Conservation (phyloP, 2,888 invertebrate species). For the Spicauda simplicius region DNA sequence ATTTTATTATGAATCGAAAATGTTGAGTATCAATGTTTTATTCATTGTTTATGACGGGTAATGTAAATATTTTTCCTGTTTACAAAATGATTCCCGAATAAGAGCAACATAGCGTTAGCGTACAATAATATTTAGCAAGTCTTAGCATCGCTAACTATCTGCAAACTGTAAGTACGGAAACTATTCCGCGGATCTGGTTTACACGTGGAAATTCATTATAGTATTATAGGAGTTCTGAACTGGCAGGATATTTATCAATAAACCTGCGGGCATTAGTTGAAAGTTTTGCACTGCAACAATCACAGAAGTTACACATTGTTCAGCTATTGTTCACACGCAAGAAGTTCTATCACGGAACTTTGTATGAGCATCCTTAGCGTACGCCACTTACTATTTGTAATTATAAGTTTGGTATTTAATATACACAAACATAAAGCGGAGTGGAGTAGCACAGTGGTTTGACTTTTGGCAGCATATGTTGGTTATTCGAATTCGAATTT, state of each 20-base stretch:
- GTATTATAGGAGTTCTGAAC: constrained; percentile 45
- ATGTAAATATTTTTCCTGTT: constrained; percentile 26
- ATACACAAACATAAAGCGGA: too few species aligned
- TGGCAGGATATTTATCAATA: constrained; percentile 55
- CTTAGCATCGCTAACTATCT: too few species aligned
- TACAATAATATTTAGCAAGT: too few species aligned
- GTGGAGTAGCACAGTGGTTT: too few species aligned
- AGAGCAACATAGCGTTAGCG: too few species aligned
- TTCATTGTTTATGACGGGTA: constrained; percentile 22
- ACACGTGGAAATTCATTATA: constrained; percentile 35
- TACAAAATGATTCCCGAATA: not conserved
- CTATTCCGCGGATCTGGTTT: constrained; percentile 10
- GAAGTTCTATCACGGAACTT: constrained; percentile 65
- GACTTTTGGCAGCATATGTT: too few species aligned
- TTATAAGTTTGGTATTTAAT: not conserved
- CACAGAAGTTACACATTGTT: constrained; percentile 61
- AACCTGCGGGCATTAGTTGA: constrained; percentile 51
- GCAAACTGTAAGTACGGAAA: not conserved
- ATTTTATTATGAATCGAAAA: constrained; percentile 17
- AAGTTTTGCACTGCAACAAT: constrained; percentile 51
- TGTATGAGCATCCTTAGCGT: constrained; percentile 49
- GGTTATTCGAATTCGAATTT: too few species aligned
- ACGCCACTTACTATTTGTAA: not conserved
- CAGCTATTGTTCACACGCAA: constrained; percentile 51
- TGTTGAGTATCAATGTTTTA: constrained; percentile 26